phyloP scores from a whole-genome alignment of 2,888 invertebrate species.

The Patella pellucida region DNA sequence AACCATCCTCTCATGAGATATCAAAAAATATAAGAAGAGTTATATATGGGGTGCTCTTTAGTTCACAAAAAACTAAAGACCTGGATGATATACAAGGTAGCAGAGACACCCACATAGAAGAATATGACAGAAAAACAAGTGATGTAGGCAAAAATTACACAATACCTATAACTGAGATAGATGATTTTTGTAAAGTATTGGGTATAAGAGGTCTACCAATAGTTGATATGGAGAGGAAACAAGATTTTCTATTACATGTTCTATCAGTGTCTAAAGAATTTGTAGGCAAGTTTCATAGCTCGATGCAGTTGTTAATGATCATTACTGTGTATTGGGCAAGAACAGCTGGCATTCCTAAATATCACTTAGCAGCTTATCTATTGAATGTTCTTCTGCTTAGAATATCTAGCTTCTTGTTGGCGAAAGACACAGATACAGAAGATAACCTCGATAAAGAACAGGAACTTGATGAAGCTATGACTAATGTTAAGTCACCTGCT shows the following conservation, averaged over 20 bases:
- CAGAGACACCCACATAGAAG: neutral
- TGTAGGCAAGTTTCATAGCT: neutral
- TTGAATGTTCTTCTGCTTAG: neutral
- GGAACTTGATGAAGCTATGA: neutral
- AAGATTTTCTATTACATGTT: slow-evolving; percentile 19
- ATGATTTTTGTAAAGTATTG: neutral
- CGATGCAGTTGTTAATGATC: neutral
- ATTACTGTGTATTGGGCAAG: neutral
- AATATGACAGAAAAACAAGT: neutral
- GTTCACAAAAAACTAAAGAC: neutral
- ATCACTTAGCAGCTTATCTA: neutral
- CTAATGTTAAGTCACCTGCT: too few relatives aligned
- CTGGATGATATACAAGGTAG: neutral
- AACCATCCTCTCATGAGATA: slow-evolving; percentile 52
- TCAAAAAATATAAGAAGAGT: slow-evolving; percentile 55
- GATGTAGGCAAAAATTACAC: neutral
- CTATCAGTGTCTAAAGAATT: slow-evolving; percentile 21
- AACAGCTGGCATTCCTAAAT: neutral
- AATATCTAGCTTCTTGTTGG: neutral
- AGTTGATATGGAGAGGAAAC: neutral
- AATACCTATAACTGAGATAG: neutral
- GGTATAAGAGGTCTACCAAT: neutral
- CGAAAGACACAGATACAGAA: neutral
- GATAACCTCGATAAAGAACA: neutral
- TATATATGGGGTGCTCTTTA: slow-evolving; percentile 61